Base-by-base conservation (phyloP, 2,113 vertebrate genomes). In the Arothron firmamentum region DNA sequence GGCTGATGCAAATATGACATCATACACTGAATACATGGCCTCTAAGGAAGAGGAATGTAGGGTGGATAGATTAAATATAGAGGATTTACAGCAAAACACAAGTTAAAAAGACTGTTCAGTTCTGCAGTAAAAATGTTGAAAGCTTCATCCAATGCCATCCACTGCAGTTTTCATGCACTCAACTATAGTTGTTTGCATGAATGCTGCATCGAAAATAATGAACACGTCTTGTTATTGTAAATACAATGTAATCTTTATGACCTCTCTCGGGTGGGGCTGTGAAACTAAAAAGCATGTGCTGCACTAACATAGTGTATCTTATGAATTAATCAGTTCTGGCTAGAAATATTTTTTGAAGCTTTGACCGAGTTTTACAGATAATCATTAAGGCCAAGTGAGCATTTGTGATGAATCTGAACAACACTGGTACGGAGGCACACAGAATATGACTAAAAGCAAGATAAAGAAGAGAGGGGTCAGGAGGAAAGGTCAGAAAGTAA, bases 1-100 rank as follows among this genome's bases (percentile, higher is more conserved):
- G 59, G 52, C 28, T 48, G 56, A 59, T 17, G 18, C 50, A 46
- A 19, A 46, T 59, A 59, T 62, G 25, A 70, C 70, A 31, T 55
- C 34, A 62, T 18, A 11, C 16, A 18, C 5, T 59, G 15, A 45
- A 31, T 56, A 46, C 34, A 42, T 56, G 52, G 59, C 0, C 1
- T 49, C 25, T 7, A 21, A 6, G 2, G 34, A 23, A 49, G 38
- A 20, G 16, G 34, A 45, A 19, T 19, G 13, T 3, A 28, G 70
- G 49, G 23, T 43, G 58, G 63, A 53, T 28, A 21, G 43, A 55
- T 38, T 38, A 38, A 38, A 38, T 38, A 12, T 38, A 38, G 34
- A 38, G 34, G 34, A 9, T 38, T 38, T 38, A 38, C 34, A 38
- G 34, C 34, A 38, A 38, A 38, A 11, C 34, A 38, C 34, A 38